Base-by-base conservation (phyloP, 2,888 invertebrate species). In the Lordiphosa fenestrarum region DNA sequence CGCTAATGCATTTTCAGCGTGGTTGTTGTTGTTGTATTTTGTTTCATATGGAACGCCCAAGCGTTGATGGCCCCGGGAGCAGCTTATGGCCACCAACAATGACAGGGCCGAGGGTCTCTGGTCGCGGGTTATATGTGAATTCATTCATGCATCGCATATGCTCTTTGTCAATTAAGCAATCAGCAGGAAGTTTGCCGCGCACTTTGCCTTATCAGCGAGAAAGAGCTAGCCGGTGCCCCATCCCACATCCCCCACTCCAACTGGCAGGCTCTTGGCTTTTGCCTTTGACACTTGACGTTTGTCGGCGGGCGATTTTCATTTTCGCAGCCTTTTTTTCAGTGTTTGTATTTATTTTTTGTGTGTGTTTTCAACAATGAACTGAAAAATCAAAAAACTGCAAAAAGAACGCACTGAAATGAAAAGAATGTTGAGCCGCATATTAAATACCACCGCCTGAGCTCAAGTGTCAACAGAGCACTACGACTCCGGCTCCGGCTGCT, bases 391-490 rank as follows among this genome's bases (percentile, higher is more conserved):
- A 69, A 23, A 48, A 46, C 35, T 41, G 36, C 47, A 47, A 59
- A 58, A 39, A 54, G 49, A 58, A 67, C 57, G 56, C 58, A 55
- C 50, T 50, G 73, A 67, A 75, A 62, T 75, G 78, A 78, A 73
- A 72, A 73, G 74, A 69, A 74, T 69, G 71, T 69, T 75, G 73
- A 71, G 72, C 73, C 72, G 73, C 80, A 74, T 85, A 85, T 85
- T 83, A 86, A 85, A 85, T 86, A 73, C 86, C 86, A 84, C 85
- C 84, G 78, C 80, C 85, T 83, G 85, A 72, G 85, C 75, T 84
- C 64, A 72, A 85, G 84, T 85, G 84, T 83, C 85, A 86, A 85
- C 85, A 85, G 73, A 72, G 44, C 60, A 33, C 55, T 36, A 23
- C 49, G 55, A 55, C 61, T 48, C 47, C 47, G 47, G 6, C 19